phyloP scores from a whole-genome alignment of 2,113 vertebrate species.

The Piaya cayana region DNA sequence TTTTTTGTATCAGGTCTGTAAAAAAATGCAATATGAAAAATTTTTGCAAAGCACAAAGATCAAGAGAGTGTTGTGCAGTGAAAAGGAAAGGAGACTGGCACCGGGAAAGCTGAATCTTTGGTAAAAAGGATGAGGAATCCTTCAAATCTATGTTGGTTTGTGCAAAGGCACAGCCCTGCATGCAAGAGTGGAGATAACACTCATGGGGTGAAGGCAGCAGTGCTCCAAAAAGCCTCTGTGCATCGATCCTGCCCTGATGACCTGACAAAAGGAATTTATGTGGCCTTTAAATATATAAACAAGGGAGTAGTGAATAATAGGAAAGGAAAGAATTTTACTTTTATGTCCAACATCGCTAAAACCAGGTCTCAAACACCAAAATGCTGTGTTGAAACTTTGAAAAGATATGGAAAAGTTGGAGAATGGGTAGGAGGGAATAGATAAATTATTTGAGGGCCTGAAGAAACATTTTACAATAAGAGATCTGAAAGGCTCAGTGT shows the following conservation, averaged over 20 bases:
- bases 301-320: background rate
- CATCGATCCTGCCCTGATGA: background rate
- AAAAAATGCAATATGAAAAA: background rate
- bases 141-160: background rate
- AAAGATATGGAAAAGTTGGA: background rate
- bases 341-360: background rate
- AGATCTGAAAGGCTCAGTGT: background rate
- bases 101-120: background rate
- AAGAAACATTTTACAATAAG: background rate
- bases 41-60: background rate
- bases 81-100: background rate
- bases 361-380: background rate
- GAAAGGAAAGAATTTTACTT: conserved; percentile 1
- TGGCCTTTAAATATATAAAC: background rate
- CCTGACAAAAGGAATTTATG: background rate
- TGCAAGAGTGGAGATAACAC: accelerated
- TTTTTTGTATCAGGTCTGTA: background rate
- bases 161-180: background rate
- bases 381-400: background rate
- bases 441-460: background rate
- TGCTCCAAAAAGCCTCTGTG: background rate
- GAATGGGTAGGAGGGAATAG: background rate
- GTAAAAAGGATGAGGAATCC: background rate
- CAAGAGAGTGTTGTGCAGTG: background rate
- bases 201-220: background rate